Percentiles rank a stretch among this genome's conserved stretches.
Evolutionary conservation across 2,888 invertebrate species (phyloP).

Genomic region (Saturnia pavonia): DNA sequence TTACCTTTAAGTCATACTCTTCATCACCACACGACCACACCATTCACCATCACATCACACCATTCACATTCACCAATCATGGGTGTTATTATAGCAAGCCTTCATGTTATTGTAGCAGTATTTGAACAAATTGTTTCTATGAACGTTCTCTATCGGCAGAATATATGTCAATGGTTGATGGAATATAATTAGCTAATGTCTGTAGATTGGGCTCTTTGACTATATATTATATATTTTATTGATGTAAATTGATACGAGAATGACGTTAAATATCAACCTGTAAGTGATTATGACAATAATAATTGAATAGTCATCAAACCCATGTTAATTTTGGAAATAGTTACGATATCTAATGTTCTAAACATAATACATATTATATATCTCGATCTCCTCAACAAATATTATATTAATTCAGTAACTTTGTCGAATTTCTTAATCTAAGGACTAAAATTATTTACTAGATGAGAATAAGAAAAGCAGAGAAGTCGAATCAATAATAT

Average conservation of each 20-base stretch:
- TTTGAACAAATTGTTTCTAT: too few relatives aligned
- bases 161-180: too few relatives aligned
- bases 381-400: neutral
- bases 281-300: constrained; percentile 29
- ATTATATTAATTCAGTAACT: neutral
- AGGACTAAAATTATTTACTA: neutral
- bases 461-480: neutral
- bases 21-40: too few relatives aligned
- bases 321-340: constrained; percentile 43
- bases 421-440: neutral
- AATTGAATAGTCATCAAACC: constrained; percentile 38
- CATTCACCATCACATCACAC: too few relatives aligned
- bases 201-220: too few relatives aligned
- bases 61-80: too few relatives aligned
- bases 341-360: constrained; percentile 26
- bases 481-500: neutral
- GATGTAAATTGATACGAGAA: constrained; percentile 25
- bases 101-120: too few relatives aligned
- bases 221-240: too few relatives aligned
- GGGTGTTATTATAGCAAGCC: too few relatives aligned
- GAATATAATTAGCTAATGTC: too few relatives aligned
- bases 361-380: neutral
- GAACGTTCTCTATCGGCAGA: too few relatives aligned
- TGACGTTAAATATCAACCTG: constrained; percentile 17
- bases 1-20: too few relatives aligned